Base-by-base conservation (phyloP, 2,888 invertebrate genomes). In the Disparrhopalites patrizii region DNA sequence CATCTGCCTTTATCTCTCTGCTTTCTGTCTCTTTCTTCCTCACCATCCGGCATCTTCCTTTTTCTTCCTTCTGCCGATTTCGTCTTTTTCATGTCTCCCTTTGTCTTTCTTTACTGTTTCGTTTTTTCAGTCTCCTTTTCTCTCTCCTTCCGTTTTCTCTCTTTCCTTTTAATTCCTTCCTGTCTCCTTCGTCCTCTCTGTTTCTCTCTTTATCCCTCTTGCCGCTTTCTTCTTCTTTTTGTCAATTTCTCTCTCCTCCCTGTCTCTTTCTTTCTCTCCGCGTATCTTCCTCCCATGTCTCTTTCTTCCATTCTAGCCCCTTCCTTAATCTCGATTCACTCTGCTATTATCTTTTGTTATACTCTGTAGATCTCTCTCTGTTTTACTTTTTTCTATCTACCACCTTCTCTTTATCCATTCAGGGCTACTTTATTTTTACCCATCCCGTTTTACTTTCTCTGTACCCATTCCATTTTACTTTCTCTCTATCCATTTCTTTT, bases 11-110 rank as follows among this genome's bases (percentile, higher is more conserved):
- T 36, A 36, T 36, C 15, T 36, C 36, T 36, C 36, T 15, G 7
- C 20, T 23, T 27, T n/a, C 51, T 51, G 15, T 51, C 23, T 15
- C 51, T 51, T 51, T 25, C 18, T 27, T 5, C 4, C n/a, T n/a
- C n/a, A n/a, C n/a, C n/a, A n/a, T n/a, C n/a, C n/a, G n/a, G n/a
- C n/a, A 18, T 31, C 31, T 10, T 3, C 20, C 28, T n/a, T 20
- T 38, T n/a, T 57, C 33, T 36, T 55, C n/a, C 33, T 31, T 55
- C n/a, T 52, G n/a, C 30, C 30, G 30, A 13, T 55, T 25, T 54
- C 15, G 10, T 28, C 28, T 40, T 58, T 5, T 23, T 38, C 25
- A 33, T 31, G 33, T 15, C 36, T 33, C 36, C 30, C 56, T 1
- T 31, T 28, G 18, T 56, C 56, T 30, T 33, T 28, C 15, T 30